These are phyloP conservation scores for Eustalomyia histrio DNA, from an alignment of 2,888 invertebrate genomes.

Conservation along the genomic window DNA sequence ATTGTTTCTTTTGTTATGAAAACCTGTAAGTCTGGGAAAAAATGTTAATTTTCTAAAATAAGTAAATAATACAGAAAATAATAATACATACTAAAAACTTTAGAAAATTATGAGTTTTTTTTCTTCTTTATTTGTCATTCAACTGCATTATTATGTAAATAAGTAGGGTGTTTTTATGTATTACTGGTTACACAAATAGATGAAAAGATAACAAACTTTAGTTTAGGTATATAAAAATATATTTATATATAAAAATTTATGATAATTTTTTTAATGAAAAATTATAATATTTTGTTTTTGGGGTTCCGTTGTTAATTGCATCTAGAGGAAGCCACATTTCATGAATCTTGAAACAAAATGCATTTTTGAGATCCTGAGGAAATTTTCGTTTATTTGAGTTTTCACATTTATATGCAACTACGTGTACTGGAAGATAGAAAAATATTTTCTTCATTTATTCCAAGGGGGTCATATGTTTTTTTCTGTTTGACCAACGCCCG, in stretches of 20 bases:
- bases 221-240: neutral
- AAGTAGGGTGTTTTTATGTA: slow-evolving; percentile 1
- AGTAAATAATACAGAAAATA: no score
- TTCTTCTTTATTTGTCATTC: slow-evolving; percentile 22
- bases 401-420: no score
- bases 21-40: slow-evolving; percentile 34
- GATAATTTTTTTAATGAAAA: slow-evolving; percentile 10
- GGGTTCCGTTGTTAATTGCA: no score
- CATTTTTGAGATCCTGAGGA: no score
- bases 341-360: no score
- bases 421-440: no score
- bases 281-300: slow-evolving; percentile 12
- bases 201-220: neutral
- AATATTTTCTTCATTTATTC: no score
- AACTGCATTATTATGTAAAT: slow-evolving; percentile 37
- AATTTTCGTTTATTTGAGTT: no score
- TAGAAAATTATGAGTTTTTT: neutral
- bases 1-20: slow-evolving; percentile 22
- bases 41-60: slow-evolving; percentile 15
- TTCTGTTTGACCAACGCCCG: no score
- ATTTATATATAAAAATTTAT: slow-evolving; percentile 2
- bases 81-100: neutral
- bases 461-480: no score
- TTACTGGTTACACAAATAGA: neutral
- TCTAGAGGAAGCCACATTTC: no score